Evolutionary conservation across 2,888 invertebrate species (phyloP).

Genomic region (Laspeyria flexula): DNA sequence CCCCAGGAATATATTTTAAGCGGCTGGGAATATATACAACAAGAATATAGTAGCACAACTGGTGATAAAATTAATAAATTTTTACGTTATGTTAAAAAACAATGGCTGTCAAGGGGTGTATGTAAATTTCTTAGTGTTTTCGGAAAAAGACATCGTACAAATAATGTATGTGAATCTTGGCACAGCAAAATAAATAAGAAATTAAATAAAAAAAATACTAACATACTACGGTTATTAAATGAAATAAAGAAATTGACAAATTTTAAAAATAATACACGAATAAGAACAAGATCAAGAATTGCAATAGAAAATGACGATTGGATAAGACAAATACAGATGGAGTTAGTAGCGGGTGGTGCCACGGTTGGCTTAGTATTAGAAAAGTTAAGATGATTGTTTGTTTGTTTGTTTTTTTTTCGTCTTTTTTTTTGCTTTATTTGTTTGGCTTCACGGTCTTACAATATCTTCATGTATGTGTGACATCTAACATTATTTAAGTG

Average conservation of each 20-base stretch:
- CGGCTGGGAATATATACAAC: constrained; percentile 1
- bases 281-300: background rate
- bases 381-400: constrained; percentile 4
- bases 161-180: background rate
- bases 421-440: no score
- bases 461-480: no score
- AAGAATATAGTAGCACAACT: background rate
- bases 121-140: constrained; percentile 4
- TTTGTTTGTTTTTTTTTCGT: no score
- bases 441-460: no score
- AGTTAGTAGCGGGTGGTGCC: background rate
- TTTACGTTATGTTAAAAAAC: background rate
- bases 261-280: constrained; percentile 1
- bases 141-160: background rate
- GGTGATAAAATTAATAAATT: background rate
- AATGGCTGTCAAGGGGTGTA: background rate
- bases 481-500: no score
- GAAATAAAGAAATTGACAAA: background rate
- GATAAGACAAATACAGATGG: constrained; percentile 3
- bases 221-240: constrained; percentile 1
- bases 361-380: constrained; percentile 1
- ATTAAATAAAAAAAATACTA: no score
- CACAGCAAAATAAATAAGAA: constrained; percentile 1
- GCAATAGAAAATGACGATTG: constrained; percentile 4
- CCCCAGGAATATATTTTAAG: background rate